Evolutionary conservation across 2,797 vertebrate genomes (phyloP), one percentile per base, ranked within the genome.

Genomic region (Bothrops alternatus): DNA sequence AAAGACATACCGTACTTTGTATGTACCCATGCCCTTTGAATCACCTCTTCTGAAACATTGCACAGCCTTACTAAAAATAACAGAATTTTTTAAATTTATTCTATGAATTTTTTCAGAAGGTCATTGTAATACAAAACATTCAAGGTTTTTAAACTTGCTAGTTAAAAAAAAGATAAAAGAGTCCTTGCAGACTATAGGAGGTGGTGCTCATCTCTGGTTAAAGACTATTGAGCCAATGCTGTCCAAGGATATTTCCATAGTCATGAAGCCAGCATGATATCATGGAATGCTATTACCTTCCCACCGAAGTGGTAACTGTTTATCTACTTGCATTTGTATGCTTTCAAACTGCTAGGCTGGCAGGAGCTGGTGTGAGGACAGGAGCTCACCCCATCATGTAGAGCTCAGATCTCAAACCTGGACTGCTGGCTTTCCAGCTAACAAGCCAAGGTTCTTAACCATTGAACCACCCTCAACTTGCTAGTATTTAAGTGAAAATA

Each of bases 91-190:
- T 69, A 87, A 92, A 69, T 95, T 95, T 86, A 25, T 93, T 95
- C 86, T 93, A 91, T 89, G 92, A n/a, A 2, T 63, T n/a, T 1
- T 93, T 6, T 57, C 3, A 63, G 90, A 57, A 94, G 57, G 61
- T 69, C 88, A 94, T 73, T 93, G 55, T 50, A 92, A 95, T 95
- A 92, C 95, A 32, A 95, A 95, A 90, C 4, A 26, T 61, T 87
- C 92, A 91, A 90, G 1, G 47, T 93, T 89, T 28, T 88, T 93
- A 86, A 42, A 14, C 89, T 93, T 95, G 90, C 58, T 61, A 90
- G 10, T n/a, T 86, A n/a, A 65, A 65, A 25, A 23, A 60, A 60
- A 23, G 12, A 4, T 28, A 28, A 61, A 61, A 7, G 25, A 3
- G 3, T 63, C 61, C 4, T n/a, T 65, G 28, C 28, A n/a, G 4